Evolutionary conservation across 2,113 vertebrate genomes (phyloP).

Genomic region (Hemichromis elongatus): DNA sequence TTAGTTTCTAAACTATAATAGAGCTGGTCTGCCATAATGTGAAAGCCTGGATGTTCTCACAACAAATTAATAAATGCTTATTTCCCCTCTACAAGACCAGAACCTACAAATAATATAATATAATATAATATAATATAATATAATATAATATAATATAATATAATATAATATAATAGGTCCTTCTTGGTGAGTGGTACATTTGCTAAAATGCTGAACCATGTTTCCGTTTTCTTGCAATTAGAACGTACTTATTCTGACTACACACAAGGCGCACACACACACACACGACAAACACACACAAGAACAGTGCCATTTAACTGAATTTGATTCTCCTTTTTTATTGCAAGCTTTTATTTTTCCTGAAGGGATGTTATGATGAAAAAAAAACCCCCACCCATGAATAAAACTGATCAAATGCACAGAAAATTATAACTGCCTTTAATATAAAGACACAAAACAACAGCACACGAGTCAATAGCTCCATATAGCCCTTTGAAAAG

Average conservation of each 20-base stretch:
- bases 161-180: conserved; percentile 20
- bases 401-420: conserved; percentile 11
- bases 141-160: conserved; percentile 19
- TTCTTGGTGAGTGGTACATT: conserved; percentile 3
- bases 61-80: background rate
- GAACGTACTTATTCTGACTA: background rate
- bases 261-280: background rate
- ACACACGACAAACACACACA: background rate
- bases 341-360: conserved; percentile 15
- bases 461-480: background rate
- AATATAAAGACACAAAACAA: background rate
- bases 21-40: background rate
- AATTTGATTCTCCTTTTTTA: conserved; percentile 13
- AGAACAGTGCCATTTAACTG: background rate
- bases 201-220: background rate
- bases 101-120: conserved; percentile 3
- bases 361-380: background rate
- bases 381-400: background rate
- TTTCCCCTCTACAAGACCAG: background rate
- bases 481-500: background rate
- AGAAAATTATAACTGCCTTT: background rate
- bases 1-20: background rate
- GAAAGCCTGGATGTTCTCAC: conserved; percentile 5
- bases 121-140: conserved; percentile 20
- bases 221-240: conserved; percentile 9